phyloP scores from a whole-genome alignment of 2,113 vertebrate species.

The Eclectus roratus region DNA sequence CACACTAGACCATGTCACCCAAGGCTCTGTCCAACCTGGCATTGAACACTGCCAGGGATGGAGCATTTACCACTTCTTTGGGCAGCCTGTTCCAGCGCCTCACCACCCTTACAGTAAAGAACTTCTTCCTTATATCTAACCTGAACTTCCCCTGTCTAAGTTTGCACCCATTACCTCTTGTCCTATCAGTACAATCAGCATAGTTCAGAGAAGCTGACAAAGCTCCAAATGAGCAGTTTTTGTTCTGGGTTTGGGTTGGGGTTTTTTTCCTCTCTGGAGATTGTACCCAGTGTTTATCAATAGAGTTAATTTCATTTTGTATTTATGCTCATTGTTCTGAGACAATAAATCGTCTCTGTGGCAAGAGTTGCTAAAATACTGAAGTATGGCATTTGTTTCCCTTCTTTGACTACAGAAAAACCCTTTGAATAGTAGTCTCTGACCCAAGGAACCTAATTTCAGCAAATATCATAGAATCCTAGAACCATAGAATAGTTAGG shows the following conservation, averaged over 20 bases:
- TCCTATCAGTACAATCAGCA: not conserved
- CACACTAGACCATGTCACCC: not conserved
- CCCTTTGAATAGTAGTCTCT: not conserved
- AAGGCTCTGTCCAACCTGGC: not conserved
- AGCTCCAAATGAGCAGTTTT: not conserved
- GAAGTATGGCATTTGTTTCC: not conserved
- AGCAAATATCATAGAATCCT: not conserved
- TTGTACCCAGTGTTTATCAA: not conserved
- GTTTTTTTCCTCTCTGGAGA: not conserved
- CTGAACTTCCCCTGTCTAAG: not conserved
- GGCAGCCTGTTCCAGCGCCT: not conserved
- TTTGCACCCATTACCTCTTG: not conserved
- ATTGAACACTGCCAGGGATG: not conserved
- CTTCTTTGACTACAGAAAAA: not conserved
- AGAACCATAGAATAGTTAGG: too few species aligned
- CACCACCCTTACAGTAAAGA: not conserved
- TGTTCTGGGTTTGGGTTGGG: not conserved
- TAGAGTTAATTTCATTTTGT: not conserved
- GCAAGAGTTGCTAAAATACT: not conserved
- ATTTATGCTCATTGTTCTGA: constrained; percentile 14
- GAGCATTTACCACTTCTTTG: not conserved
- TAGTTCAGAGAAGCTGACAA: not conserved
- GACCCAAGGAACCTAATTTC: not conserved
- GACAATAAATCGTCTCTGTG: not conserved
- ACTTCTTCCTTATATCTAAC: not conserved